Conservation (phyloP, 2,797 vertebrate genomes). For the Amblyopsis hoosieri region DNA sequence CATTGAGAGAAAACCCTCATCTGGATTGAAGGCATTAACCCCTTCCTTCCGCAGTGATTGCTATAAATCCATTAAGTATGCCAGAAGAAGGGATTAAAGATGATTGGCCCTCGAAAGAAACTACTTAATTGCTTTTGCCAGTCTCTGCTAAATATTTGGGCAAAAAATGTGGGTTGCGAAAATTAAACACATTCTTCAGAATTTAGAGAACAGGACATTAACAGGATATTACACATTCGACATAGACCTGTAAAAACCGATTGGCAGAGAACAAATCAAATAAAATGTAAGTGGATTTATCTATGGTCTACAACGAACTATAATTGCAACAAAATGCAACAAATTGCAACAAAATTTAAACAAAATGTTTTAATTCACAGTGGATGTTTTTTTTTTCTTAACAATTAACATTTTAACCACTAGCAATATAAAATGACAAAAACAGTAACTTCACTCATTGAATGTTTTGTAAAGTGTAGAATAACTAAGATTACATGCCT, state of each 20-base stretch:
- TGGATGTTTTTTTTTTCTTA: neutral
- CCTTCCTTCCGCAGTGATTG: slow-evolving; percentile 40
- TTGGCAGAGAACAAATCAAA: too few relatives aligned
- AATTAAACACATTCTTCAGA: too few relatives aligned
- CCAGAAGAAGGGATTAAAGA: slow-evolving; percentile 12
- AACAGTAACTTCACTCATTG: slow-evolving; percentile 1
- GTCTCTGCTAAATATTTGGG: too few relatives aligned
- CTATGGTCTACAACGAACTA: slow-evolving; percentile 13
- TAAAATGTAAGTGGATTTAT: too few relatives aligned
- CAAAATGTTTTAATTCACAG: neutral
- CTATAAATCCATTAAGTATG: slow-evolving; percentile 45
- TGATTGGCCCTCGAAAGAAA: too few relatives aligned
- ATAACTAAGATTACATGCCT: slow-evolving; percentile 5
- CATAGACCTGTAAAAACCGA: too few relatives aligned
- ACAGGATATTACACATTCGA: too few relatives aligned
- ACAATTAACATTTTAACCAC: neutral
- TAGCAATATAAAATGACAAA: neutral
- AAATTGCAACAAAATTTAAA: too few relatives aligned
- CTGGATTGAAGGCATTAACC: slow-evolving; percentile 60
- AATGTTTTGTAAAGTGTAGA: slow-evolving; percentile 1
- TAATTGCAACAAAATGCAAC: slow-evolving; percentile 5
- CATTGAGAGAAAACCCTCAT: slow-evolving; percentile 43
- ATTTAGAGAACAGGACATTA: too few relatives aligned
- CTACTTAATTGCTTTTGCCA: too few relatives aligned
- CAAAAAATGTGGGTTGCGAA: too few relatives aligned